Base-by-base conservation (phyloP, 2,113 vertebrate genomes). In the Corythoichthys intestinalis region DNA sequence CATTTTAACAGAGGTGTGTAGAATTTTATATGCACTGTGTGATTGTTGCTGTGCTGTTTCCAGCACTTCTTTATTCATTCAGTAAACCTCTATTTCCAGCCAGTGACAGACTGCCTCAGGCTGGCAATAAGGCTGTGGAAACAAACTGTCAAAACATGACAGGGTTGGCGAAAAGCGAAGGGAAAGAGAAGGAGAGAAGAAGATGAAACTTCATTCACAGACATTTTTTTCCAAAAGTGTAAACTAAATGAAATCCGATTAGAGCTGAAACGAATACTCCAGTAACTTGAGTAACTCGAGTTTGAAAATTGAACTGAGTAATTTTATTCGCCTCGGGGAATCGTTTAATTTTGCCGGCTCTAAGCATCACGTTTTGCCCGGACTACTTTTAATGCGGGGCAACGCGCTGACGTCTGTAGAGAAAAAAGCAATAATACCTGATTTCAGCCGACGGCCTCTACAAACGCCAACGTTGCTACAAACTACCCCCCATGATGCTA, bases 21-120 rank as follows among this genome's bases (percentile, higher is more conserved):
- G 17, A 54, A 44, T 44, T 53, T 53, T 53, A 17, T 20, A 7
- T 53, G 5, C 17, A 53, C 7, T 15, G 17, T 53, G 17, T 71
- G 57, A 64, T 44, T 69, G 66, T 3, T 48, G 3, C 10, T 57
- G 47, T n/a, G 8, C 41, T 58, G 37, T 48, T 77, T 67, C 65
- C 52, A 44, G 44, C 57, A 77, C 73, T 79, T 69, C 52, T 72
- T 67, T 58, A 80, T 70, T 69, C 69, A 67, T 37, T 37, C 63
- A 77, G 35, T 61, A 72, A 70, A 80, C 59, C 66, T 74, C 71
- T 61, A 70, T 85, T 79, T 83, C 76, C 72, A 73, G 57, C 50
- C 50, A 73, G 75, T 80, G 77, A 70, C 70, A 85, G 79, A 80
- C 72, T 4, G 72, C 85, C 78, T 79, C 56, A 10, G 77, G 85